Evolutionary conservation across 2,113 vertebrate species (phyloP).

Genomic region (Phylloscopus whistleri): DNA sequence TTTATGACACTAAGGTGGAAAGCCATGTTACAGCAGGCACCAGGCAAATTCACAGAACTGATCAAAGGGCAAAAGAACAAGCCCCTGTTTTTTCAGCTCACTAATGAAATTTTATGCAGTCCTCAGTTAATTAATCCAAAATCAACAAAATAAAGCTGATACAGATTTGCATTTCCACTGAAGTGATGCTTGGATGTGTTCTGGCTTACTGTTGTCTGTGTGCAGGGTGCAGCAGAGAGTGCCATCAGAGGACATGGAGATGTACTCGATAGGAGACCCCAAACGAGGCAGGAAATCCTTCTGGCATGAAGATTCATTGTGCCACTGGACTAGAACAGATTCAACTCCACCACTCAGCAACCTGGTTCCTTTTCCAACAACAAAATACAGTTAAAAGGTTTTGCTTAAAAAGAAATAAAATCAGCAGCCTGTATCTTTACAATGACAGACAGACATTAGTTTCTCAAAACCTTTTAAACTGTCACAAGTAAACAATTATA

Average conservation of each 20-base stretch:
- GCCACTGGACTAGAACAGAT: constrained; percentile 91
- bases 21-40: background rate
- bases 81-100: background rate
- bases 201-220: constrained; percentile 89
- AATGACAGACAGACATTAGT: background rate
- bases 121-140: background rate
- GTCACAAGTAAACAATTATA: background rate
- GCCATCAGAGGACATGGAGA: constrained; percentile 83
- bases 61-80: background rate
- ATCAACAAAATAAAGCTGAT: background rate
- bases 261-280: constrained; percentile 85
- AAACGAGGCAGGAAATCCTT: constrained; percentile 91
- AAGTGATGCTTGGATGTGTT: background rate
- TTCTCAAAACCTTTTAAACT: background rate
- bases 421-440: background rate
- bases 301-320: constrained; percentile 73
- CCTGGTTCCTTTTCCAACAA: constrained; percentile 77
- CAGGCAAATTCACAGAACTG: background rate
- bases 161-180: background rate
- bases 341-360: constrained; percentile 91
- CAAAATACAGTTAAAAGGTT: background rate
- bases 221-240: constrained; percentile 85
- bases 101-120: background rate
- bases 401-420: background rate
- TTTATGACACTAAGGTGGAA: background rate